Evolutionary conservation across 2,888 invertebrate species (phyloP), one percentile per base, ranked within the genome.

Genomic region (Lacanobia oleracea): DNA sequence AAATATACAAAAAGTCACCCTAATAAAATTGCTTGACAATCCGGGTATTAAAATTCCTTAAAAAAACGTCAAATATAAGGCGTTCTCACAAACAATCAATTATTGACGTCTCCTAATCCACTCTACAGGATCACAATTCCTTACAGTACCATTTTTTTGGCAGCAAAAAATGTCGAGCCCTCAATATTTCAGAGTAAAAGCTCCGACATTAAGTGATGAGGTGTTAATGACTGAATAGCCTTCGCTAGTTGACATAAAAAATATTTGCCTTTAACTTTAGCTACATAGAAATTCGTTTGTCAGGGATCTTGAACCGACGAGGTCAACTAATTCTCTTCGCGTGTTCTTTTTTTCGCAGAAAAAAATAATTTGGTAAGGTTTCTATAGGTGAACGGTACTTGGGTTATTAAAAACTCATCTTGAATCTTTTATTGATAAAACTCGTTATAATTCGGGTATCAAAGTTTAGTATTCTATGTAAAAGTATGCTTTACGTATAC

Each of bases 191-290:
- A 67, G 62, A 51, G 53, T 63, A 64, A 76, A 69, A 82, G 67
- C 71, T 50, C n/a, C 51, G 79, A 79, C 71, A 76, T 70, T 85
- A 76, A 82, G 48, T 76, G 75, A 79, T 76, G 73, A 79, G 75
- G 79, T 75, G 73, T 78, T 83, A 84, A 82, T 84, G 82, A 85
- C 72, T 51, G 72, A 67, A 71, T 57, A 37, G 68, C 50, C 59
- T 60, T 66, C 60, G 75, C 62, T 50, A 60, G 66, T 63, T 69
- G 56, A 70, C 45, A 65, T 60, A 65, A 71, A 75, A 73, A 75
- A 73, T 71, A 62, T 75, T 68, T 82, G 61, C 51, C 62, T 69
- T 71, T 54, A 53, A 61, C 66, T 68, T 53, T 53, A 59, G 62
- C 57, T 59, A 74, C 64, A 75, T 61, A 69, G 72, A 67, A 67